Evolutionary conservation across 2,797 vertebrate genomes (phyloP).

Genomic region (Aplochiton taeniatus): DNA sequence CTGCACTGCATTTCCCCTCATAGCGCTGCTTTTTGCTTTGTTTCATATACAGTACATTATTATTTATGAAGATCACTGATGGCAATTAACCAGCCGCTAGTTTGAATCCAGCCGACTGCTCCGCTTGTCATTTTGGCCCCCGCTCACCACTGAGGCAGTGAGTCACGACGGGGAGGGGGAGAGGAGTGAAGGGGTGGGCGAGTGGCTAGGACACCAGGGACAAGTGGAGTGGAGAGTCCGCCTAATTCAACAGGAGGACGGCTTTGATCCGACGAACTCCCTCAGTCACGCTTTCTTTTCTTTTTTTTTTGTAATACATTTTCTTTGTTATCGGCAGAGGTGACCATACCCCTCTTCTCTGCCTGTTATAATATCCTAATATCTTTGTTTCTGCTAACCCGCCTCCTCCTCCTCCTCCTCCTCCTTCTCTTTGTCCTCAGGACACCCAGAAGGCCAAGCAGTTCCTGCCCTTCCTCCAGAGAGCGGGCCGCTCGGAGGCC

Average conservation of each 20-base stretch:
- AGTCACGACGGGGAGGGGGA: constrained; percentile 53
- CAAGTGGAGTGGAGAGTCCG: no score
- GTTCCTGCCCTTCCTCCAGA: constrained; percentile 95
- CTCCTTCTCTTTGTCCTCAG: constrained; percentile 57
- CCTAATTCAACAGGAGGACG: no score
- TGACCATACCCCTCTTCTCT: not conserved
- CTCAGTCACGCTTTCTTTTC: no score
- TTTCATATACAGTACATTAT: constrained; percentile 5
- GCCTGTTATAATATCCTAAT: not conserved
- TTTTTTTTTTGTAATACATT: no score
- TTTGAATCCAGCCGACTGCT: constrained; percentile 46
- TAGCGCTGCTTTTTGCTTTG: constrained; percentile 22
- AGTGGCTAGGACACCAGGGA: not conserved
- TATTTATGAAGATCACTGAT: constrained; percentile 39
- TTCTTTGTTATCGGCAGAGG: no score
- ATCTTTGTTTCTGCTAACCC: constrained; percentile 9
- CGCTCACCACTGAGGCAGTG: constrained; percentile 46
- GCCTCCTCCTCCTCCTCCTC: not conserved
- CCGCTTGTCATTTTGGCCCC: constrained; percentile 54
- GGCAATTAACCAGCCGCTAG: constrained; percentile 34
- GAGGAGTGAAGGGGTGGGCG: constrained; percentile 8
- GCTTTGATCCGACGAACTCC: no score
- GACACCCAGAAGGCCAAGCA: constrained; percentile 98
- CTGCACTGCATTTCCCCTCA: constrained; percentile 28
- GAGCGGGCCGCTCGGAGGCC: constrained; percentile 93